Evolutionary conservation across 1,140 invertebrate genomes (phyloP), one percentile per base, ranked within the genome.

Genomic region (Melitaea cinxia): DNA sequence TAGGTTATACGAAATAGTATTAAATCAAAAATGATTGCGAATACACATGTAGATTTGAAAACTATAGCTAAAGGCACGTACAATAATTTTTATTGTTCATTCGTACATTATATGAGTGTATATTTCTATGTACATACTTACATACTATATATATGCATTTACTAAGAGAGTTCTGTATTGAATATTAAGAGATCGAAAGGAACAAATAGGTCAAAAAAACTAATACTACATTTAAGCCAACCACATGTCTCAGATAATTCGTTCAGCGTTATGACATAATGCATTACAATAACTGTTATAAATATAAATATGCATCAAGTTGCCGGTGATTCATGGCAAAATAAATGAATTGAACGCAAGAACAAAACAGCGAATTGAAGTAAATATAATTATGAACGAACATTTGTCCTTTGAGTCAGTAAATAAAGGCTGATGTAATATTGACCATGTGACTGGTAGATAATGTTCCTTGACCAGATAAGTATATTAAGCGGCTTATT

Each of bases 251-350:
- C 6, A 7, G 37, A 42, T 17, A 42, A 42, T 42, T 42, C 17
- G 15, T 42, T n/a, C n/a, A n/a, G n/a, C 37, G 37, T 42, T 42
- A 47, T 47, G 42, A 47, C 42, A 47, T 47, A 47, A 42, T 42
- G 37, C 37, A 42, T 42, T 42, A 17, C 5, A 42, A 42, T 42
- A 17, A 42, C 37, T n/a, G 37, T 19, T 42, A 6, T 17, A 42
- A 42, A 42, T 47, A 47, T 47, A 47, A 47, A 47, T 47, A 47
- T 42, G 37, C 37, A 42, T 42, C 17, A 42, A 17, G 37, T 17
- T 15, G 17, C 37, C 12, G 42, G 9, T 47, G 42, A 47, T 47
- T 47, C 42, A 47, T 47, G 23, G 21, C 30, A 23, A 21, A 47
- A 21, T 7, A 47, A 23, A 21, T 42, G 37, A 42, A 42, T 42